Evolutionary conservation across 2,797 vertebrate genomes (phyloP), one percentile per base, ranked within the genome.

Genomic region (Hemibagrus guttatus): DNA sequence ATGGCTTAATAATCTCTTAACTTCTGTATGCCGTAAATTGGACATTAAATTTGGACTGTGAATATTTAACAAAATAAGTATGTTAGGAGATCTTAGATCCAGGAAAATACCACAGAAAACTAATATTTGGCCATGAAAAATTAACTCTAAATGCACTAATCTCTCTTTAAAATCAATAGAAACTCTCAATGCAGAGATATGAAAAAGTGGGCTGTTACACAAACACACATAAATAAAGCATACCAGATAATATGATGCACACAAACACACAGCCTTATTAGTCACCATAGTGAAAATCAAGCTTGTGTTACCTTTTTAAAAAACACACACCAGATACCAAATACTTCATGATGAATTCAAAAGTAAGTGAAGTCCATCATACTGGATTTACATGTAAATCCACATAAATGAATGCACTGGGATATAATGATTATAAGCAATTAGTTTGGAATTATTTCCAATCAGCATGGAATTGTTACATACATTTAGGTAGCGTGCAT

Each of bases 401-500:
- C 9, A 49, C 46, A 49, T 49, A 49, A 7, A 7, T 49, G 16
- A 54, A 9, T 49, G 17, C 8, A 76, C 3, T 75, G 46, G 13
- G 46, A 75, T 75, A 19, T 28, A 28, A 49, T 28, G 49, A 76
- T 31, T 54, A 54, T 31, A 72, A 26, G 21, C 11, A 72, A 72
- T 35, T 17, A 39, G 11, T 63, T 28, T 19, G 14, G 17, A 66
- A 82, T 68, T n/a, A 26, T 13, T 35, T 58, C 35, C 3, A 81
- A 46, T 23, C 52, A 49, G 64, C n/a, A n/a, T 56, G 68, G 26
- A 64, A 14, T n/a, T 54, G 68, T 59, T 2, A 94, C 98, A 97
- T 94, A 99, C 98, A 26, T 97, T 99, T 87, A 99, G 94, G 91
- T 99, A 99, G 66, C 98, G 96, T 0, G 97, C 97, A 58, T 99